A percentile compares a stretch with the other conserved stretches of the same genome.
Evolutionary conservation across 2,113 vertebrate species (phyloP).

Genomic region (Lontra canadensis): DNA sequence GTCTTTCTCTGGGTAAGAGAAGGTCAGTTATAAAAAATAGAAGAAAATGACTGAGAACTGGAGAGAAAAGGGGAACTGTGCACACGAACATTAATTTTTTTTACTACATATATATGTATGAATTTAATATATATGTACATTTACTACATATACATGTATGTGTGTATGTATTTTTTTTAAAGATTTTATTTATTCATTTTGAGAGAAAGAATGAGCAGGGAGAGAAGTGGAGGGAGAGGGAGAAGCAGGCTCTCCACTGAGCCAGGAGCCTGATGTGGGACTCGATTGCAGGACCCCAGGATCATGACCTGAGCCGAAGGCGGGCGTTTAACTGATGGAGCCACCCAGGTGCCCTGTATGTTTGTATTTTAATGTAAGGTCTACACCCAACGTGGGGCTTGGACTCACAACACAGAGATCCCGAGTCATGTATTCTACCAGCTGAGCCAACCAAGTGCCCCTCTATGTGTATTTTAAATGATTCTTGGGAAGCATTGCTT

Average conservation of each 20-base stretch:
- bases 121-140: neutral
- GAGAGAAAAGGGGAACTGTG: neutral
- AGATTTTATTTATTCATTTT: too few species aligned
- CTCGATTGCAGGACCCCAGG: too few species aligned
- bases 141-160: neutral
- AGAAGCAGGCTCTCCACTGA: too few species aligned
- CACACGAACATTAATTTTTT: neutral
- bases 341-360: neutral
- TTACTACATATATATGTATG: neutral
- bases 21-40: neutral
- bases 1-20: neutral
- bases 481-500: constrained; percentile 53
- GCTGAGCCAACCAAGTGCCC: neutral
- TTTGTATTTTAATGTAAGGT: neutral
- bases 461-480: neutral
- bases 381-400: neutral
- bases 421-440: neutral
- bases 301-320: too few species aligned
- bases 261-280: too few species aligned
- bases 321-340: too few species aligned
- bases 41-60: neutral
- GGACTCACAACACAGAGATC: neutral
- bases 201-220: too few species aligned
- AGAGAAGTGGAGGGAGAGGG: too few species aligned
- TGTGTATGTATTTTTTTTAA: neutral